Evolutionary conservation across 1,140 invertebrate species (phyloP).

Genomic region (Drosophila miranda): DNA sequence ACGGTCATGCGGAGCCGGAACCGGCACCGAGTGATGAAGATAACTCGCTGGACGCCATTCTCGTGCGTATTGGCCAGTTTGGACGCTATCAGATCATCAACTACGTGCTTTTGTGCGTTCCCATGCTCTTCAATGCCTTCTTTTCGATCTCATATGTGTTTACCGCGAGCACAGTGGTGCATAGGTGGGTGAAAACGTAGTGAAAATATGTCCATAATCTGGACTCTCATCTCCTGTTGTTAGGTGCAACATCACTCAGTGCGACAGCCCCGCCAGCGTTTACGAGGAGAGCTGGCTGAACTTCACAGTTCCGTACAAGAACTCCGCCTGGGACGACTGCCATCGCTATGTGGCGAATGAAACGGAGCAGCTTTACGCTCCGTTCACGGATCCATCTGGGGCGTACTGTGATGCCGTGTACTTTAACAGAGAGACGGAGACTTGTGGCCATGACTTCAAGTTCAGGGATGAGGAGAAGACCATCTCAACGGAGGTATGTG

Average conservation of each 20-base stretch:
- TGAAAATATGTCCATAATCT: slow-evolving; percentile 29
- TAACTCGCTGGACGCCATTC: slow-evolving; percentile 68
- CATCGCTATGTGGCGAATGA: slow-evolving; percentile 70
- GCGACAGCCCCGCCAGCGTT: slow-evolving; percentile 82
- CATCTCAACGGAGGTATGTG: slow-evolving; percentile 71
- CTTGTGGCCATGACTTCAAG: slow-evolving; percentile 62
- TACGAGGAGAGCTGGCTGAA: slow-evolving; percentile 84
- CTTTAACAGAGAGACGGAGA: slow-evolving; percentile 73
- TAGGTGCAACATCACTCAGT: slow-evolving; percentile 87
- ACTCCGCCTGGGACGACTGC: slow-evolving; percentile 83
- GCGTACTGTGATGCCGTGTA: slow-evolving; percentile 52
- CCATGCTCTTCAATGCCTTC: slow-evolving; percentile 84
- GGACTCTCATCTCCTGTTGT: not conserved
- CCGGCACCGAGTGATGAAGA: slow-evolving; percentile 36
- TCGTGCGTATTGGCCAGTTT: slow-evolving; percentile 82
- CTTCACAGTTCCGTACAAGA: slow-evolving; percentile 83
- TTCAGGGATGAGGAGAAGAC: slow-evolving; percentile 70
- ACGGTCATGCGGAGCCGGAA: slow-evolving; percentile 26
- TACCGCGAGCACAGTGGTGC: slow-evolving; percentile 84
- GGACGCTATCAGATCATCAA: slow-evolving; percentile 84
- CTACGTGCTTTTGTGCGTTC: slow-evolving; percentile 83
- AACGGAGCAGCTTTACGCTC: not conserved
- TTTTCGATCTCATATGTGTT: slow-evolving; percentile 85
- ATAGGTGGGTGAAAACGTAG: slow-evolving; percentile 83
- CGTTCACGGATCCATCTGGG: slow-evolving; percentile 26